Evolutionary conservation across 2,888 invertebrate genomes (phyloP).

Genomic region (Anticlea derivata): DNA sequence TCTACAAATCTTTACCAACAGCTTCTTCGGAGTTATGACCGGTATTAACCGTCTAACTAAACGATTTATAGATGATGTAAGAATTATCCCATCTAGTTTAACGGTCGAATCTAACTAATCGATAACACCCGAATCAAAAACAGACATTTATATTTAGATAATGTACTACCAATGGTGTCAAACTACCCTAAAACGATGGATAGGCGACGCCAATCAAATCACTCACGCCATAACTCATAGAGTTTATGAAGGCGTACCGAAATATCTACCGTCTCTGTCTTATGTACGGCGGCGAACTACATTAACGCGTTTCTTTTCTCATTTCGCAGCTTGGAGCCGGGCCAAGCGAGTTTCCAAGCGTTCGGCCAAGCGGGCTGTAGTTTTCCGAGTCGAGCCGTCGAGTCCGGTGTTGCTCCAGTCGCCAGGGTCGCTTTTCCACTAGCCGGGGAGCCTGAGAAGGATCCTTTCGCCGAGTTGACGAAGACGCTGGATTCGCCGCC

Average conservation of each 20-base stretch:
- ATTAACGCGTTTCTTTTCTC: conserved; percentile 81
- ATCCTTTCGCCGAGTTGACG: conserved; percentile 61
- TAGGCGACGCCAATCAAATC: conserved; percentile 74
- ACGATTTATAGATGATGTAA: not conserved
- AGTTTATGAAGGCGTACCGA: conserved; percentile 72
- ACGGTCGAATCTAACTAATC: conserved; percentile 45
- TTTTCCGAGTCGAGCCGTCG: conserved; percentile 79
- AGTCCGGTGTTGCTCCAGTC: conserved; percentile 73
- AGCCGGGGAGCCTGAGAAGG: conserved; percentile 63
- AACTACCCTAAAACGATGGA: conserved; percentile 73
- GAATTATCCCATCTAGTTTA: conserved; percentile 27
- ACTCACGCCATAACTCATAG: conserved; percentile 78
- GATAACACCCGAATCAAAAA: conserved; percentile 45
- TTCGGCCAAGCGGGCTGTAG: conserved; percentile 78
- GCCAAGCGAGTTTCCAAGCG: conserved; percentile 83
- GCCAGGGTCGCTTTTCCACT: conserved; percentile 54
- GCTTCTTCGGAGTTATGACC: conserved; percentile 8
- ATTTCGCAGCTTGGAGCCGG: conserved; percentile 84
- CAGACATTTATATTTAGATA: conserved; percentile 68
- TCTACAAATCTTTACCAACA: conserved; percentile 11
- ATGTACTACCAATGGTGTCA: conserved; percentile 70
- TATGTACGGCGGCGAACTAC: conserved; percentile 69
- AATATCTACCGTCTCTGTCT: conserved; percentile 75
- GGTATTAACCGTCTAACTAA: conserved; percentile 11
- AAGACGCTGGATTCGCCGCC: conserved; percentile 61